Evolutionary conservation across 2,797 vertebrate species (phyloP), one percentile per base, ranked within the genome.

Genomic region (Gouania willdenowi): DNA sequence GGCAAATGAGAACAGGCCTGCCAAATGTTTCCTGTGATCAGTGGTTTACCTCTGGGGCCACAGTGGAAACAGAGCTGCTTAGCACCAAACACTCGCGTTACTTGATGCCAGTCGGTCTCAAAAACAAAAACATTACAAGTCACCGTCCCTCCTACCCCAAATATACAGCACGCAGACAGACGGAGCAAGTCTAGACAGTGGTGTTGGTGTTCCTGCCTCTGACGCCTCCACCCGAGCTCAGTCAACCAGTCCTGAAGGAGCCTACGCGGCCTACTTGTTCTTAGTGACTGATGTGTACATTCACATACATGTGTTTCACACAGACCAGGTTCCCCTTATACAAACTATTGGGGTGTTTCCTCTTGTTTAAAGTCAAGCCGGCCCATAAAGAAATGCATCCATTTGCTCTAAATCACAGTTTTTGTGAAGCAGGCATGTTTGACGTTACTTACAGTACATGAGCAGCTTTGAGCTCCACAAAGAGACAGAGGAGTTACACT

Each of bases 151-250:
- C 63, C 73, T 53, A 48, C 56, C 61, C 39, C 8, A 50, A 32
- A 41, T 4, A 49, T 48, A 57, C 63, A 72, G 71, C 70, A 71
- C 45, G 73, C 72, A 69, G 73, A 75, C 71, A 64, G 70, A 79
- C 79, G 67, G 60, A 77, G 69, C 81, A 74, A 75, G 86, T 83
- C 85, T 87, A 88, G 81, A 87, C 85, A 77, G 50, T 59, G 46
- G 41, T 7, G 60, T 74, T 79, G 82, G 72, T 60, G 62, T 64
- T 75, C 60, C 61, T 71, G 68, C 63, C 66, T 52, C 60, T 74
- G 79, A 79, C 62, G 72, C 68, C 78, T 81, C 71, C 64, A 79
- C 71, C 78, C 75, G 71, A 65, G 66, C 67, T 62, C 44, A 30
- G 39, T 53, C 46, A 13, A 65, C 63, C 59, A 42, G 22, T 70